Base-by-base conservation (phyloP, 1,140 invertebrate genomes). In the Aphis gossypii region DNA sequence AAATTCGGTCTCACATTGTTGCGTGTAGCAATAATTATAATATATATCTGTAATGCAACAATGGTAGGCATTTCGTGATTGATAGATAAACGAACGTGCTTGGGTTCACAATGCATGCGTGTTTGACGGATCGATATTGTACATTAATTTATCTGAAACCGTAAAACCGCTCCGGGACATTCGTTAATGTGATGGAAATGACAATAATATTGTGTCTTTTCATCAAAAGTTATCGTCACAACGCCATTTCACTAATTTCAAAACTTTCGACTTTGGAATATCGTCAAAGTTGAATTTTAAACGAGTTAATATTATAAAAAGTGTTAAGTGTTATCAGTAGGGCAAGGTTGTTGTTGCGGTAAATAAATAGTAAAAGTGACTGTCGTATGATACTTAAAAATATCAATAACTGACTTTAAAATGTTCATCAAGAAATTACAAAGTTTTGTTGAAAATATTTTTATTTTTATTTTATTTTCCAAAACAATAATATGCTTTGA, bases 1-100 rank as follows among this genome's bases (percentile, higher is more conserved):
- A 76, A 76, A 76, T 76, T n/a, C 60, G 30, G 30, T 76, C 60
- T 76, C 60, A n/a, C 60, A 76, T 76, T 76, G 60, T 76, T 76
- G 30, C 60, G 30, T 4, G 30, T n/a, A n/a, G 4, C 60, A 76
- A 76, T 76, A 76, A 76, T 60, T 76, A 76, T 68, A 25, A 68
- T 68, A 68, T 60, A 51, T 60, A 68, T 76, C 30, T n/a, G 60
- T 6, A 14, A 14, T n/a, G n/a, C 18, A 76, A 76, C 60, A 76
- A 76, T 76, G 60, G 60, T n/a, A n/a, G 60, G 60, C 30, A 76
- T 76, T 76, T 4, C 30, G 60, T 76, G 30, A 76, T 76, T 76
- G 60, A 76, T 76, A 76, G 60, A 76, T 76, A 68, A 68, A 68
- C 60, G 60, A 76, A 14, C 60, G 30, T 76, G 60, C 60, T 76